Evolutionary conservation across 1,140 invertebrate genomes (phyloP), one percentile per base, ranked within the genome.

Genomic region (Drosophila azteca): DNA sequence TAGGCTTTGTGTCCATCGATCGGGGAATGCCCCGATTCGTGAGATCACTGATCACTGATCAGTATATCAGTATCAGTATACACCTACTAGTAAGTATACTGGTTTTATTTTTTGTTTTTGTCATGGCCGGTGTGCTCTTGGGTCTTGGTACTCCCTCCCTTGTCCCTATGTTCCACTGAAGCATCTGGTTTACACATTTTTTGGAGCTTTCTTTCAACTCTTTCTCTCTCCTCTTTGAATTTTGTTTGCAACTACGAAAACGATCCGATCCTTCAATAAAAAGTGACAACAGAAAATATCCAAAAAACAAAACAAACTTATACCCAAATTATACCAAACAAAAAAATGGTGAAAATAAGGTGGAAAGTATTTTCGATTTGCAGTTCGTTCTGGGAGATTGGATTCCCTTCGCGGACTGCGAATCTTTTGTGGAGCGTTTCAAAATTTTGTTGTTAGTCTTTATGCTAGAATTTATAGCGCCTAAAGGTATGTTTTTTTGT

Each of bases 401-500:
- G 24, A 26, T 5, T 26, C 24, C 24, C 5, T 26, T 26, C 3
- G 24, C 4, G 24, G 24, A 55, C 63, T 68, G 66, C 50, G 67
- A 67, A 68, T 31, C 35, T 50, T 54, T 52, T 54, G 59, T 68
- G 71, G 66, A 79, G 71, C 80, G 43, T 62, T 79, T 68, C 9
- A 45, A 54, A 78, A 78, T 72, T 66, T 72, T 71, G 46, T 59
- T 52, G 66, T 75, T 77, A 65, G 48, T 64, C 65, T 79, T 72
- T 54, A 76, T 80, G 77, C 53, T 66, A 77, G 51, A 83, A 70
- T 83, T 79, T 78, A 70, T 79, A 74, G 80, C 80, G 79, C 78
- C 87, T 90, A 82, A 82, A 90, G 90, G 62, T 89, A 84, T 81
- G 74, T 65, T 82, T 73, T 49, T 73, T 20, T 77, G 65, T 59